Base-by-base conservation (phyloP, 2,113 vertebrate species). In the Callospermophilus lateralis region DNA sequence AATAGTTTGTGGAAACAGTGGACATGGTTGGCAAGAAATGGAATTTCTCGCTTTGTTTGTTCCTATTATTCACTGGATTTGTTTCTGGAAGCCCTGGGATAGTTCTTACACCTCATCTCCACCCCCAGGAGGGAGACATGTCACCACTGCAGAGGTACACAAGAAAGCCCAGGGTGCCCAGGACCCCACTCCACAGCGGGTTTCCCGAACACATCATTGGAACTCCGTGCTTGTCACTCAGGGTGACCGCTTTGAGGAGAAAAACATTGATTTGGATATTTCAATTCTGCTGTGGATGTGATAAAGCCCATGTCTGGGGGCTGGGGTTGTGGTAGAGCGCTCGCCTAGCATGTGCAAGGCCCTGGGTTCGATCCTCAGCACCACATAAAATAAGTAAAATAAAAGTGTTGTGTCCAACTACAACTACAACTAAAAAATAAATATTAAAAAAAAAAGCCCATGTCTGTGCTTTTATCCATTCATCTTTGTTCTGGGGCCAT, bases 131-230 rank as follows among this genome's bases (percentile, higher is more conserved):
- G 72, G 63, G 87, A 65, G 15, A 45, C 6, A 15, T 19, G 39
- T 78, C 73, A 8, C 91, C 70, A 28, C 37, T 3, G 1, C 26
- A 61, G 51, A 17, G 30, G 34, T 86, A 77, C 34, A 15, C 11
- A 22, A 58, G 77, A 67, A 72, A 89, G n/a, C 4, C 0, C 9
- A 17, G 2, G n/a, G 28, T 32, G 16, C 0, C 0, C 2, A 53
- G n/a, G 39, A 67, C 0, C 0, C 48, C 67, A 19, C 68, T 76
- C 53, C 22, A 6, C 10, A 19, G 65, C 45, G 58, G 28, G 22
- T 28, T 1, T 48, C 12, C 5, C 0, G 19, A 16, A 51, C 17
- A 8, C 9, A 13, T 11, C 70, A 1, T 4, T 0, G 2, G 5
- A 20, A 39, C 22, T 0, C 11, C 1, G 30, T 61, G 68, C 72